Percentiles rank a stretch among this genome's conserved stretches.
These are phyloP conservation scores for Hoplias malabaricus DNA, from an alignment of 2,113 vertebrate species.

Conservation along the genomic window DNA sequence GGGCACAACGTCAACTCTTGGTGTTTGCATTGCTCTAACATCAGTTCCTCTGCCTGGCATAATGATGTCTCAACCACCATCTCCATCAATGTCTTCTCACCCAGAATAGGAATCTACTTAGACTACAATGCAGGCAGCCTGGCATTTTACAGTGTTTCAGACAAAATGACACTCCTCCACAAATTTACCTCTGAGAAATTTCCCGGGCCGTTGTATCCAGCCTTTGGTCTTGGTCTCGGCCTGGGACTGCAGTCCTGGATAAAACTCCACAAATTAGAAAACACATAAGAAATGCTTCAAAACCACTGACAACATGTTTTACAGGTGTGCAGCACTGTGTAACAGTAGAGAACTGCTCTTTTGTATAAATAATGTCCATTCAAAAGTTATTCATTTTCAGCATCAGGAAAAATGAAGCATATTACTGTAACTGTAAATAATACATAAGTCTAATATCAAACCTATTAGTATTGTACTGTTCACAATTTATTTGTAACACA, in stretches of 20 bases:
- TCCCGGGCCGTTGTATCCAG: slow-evolving; percentile 23
- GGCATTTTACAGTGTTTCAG: slow-evolving; percentile 56
- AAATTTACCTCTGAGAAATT: slow-evolving; percentile 59
- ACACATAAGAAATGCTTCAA: neutral
- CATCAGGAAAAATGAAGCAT: too few species aligned
- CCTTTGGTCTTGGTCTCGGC: neutral
- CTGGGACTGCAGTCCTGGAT: neutral
- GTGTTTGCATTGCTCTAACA: slow-evolving; percentile 14
- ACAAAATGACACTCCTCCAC: slow-evolving; percentile 56
- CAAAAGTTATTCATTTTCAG: too few species aligned
- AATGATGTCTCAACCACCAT: neutral
- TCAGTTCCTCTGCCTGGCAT: slow-evolving; percentile 21
- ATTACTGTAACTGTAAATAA: too few species aligned
- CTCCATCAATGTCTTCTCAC: neutral
- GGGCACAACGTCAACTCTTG: slow-evolving; percentile 51
- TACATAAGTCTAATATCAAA: too few species aligned
- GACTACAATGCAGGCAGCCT: slow-evolving; percentile 55
- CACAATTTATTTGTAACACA: too few species aligned
- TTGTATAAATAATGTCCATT: too few species aligned
- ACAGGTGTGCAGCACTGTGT: too few species aligned
- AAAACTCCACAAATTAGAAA: neutral
- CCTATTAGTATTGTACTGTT: too few species aligned
- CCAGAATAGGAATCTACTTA: slow-evolving; percentile 52
- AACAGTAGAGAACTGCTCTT: too few species aligned
- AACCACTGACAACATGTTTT: neutral